These are phyloP conservation scores for Erinaceus europaeus DNA, from an alignment of 2,113 vertebrate species.

Conservation along the genomic window DNA sequence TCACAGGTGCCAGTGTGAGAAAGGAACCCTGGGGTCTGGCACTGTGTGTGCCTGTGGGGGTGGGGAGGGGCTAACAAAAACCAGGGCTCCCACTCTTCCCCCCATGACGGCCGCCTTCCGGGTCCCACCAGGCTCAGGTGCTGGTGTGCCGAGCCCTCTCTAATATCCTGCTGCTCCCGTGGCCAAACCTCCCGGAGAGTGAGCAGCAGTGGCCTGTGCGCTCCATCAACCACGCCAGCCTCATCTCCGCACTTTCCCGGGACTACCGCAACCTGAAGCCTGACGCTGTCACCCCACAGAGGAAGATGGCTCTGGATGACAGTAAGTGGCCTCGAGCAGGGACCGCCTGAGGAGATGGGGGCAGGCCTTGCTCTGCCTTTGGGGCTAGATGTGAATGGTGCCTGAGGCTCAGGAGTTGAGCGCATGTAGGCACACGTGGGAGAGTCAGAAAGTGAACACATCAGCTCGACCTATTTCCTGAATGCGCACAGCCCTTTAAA, in stretches of 20 bases:
- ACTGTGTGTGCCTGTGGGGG: too few relatives aligned
- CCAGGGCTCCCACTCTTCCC: too few relatives aligned
- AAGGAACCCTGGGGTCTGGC: neutral
- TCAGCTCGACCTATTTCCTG: slow-evolving; percentile 83
- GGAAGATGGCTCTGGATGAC: slow-evolving; percentile 87
- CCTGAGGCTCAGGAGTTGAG: neutral
- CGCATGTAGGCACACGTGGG: neutral
- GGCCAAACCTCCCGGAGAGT: slow-evolving; percentile 93
- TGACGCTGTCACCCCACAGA: slow-evolving; percentile 83
- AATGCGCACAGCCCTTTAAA: slow-evolving; percentile 77
- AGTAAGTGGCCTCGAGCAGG: slow-evolving; percentile 82
- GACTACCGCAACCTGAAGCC: slow-evolving; percentile 91
- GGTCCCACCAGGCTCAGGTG: slow-evolving; percentile 88
- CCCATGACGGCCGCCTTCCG: neutral
- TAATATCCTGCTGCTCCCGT: slow-evolving; percentile 93
- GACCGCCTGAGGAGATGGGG: neutral
- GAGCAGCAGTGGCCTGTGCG: slow-evolving; percentile 97
- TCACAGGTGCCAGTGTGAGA: neutral
- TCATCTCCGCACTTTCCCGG: slow-evolving; percentile 90
- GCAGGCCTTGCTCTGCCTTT: neutral
- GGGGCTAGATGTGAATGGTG: neutral
- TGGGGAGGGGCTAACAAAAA: too few relatives aligned
- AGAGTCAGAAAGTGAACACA: slow-evolving; percentile 39
- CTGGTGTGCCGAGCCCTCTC: slow-evolving; percentile 94
- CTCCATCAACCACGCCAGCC: slow-evolving; percentile 91